These are phyloP conservation scores for Acanthopleura granulata DNA, from an alignment of 2,888 invertebrate genomes.

Conservation along the genomic window DNA sequence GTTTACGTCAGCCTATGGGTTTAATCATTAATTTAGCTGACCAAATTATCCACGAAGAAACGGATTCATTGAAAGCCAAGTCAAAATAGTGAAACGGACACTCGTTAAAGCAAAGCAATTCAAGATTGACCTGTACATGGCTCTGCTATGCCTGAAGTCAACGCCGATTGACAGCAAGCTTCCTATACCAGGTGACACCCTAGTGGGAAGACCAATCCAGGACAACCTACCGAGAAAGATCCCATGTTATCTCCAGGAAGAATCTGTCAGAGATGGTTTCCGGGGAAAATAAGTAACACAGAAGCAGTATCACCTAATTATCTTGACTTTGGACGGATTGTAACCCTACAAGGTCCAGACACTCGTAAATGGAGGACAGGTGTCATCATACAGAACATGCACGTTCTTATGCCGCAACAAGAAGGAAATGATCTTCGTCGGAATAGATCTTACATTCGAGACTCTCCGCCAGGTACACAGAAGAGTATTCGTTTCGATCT, in stretches of 20 bases:
- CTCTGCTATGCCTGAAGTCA: conserved; percentile 12
- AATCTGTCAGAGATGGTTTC: background rate
- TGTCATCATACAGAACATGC: background rate
- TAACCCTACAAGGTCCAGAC: background rate
- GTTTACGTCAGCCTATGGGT: conserved; percentile 1
- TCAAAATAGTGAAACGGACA: conserved; percentile 12
- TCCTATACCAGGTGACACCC: conserved; percentile 16
- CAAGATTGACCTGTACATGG: conserved; percentile 11
- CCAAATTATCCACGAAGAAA: conserved; percentile 17
- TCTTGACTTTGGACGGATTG: background rate
- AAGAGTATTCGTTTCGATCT: too few species aligned
- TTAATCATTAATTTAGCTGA: background rate
- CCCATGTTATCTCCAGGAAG: background rate
- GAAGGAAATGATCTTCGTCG: too few species aligned
- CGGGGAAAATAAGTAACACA: background rate
- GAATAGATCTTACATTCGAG: too few species aligned
- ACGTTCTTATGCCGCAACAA: too few species aligned
- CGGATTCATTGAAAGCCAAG: conserved; percentile 20
- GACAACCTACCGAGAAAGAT: conserved; percentile 17
- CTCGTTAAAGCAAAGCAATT: conserved; percentile 12
- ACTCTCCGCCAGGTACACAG: too few species aligned
- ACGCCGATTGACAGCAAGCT: conserved; percentile 19
- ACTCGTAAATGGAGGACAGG: background rate
- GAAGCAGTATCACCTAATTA: background rate
- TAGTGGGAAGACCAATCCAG: background rate